Evolutionary conservation across 2,113 vertebrate species (phyloP), one percentile per base, ranked within the genome.

Genomic region (Ancistrus triradiatus): DNA sequence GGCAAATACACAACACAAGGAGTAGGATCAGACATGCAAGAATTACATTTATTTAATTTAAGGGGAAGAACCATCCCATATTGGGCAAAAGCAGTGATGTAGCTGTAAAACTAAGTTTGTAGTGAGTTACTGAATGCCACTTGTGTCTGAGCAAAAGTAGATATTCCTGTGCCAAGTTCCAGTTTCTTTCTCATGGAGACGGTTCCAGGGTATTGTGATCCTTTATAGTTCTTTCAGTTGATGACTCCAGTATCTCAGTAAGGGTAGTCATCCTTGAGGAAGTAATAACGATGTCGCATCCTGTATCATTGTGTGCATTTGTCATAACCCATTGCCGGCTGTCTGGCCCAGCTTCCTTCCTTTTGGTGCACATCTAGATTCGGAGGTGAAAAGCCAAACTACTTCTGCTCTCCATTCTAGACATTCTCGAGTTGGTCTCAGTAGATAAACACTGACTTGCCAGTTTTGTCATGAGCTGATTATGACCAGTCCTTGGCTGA

Each of bases 331-430:
- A 25, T 33, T 56, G 17, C 28, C 9, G n/a, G n/a, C n/a, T 40
- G 21, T 28, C 7, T 52, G n/a, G 9, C 47, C 44, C 61, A 17
- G 35, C 33, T 64, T 73, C 59, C 59, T 57, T 69, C 66, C 55
- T 2, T n/a, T 22, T 31, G 18, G 31, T 21, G 19, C 42, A 48
- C 25, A 48, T 68, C 22, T 17, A 10, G 52, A 44, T 38, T 27
- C 31, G 42, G 40, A 64, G 70, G 60, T 27, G 43, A 64, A 72
- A 57, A 73, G 55, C n/a, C 31, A 68, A 27, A 46, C 19, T 62
- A 42, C 31, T 44, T 28, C 4, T 24, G 7, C 13, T 10, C 42
- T 1, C 42, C 7, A 15, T 11, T 4, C 53, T 42, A 42, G n/a
- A 22, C 4, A 6, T 46, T 27, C 25, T 28, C 3, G 10, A 22